A percentile compares a stretch with the other conserved stretches of the same genome.
These are phyloP conservation scores for Synodontis membranacea DNA, from an alignment of 2,113 vertebrate species.

Conservation along the genomic window DNA sequence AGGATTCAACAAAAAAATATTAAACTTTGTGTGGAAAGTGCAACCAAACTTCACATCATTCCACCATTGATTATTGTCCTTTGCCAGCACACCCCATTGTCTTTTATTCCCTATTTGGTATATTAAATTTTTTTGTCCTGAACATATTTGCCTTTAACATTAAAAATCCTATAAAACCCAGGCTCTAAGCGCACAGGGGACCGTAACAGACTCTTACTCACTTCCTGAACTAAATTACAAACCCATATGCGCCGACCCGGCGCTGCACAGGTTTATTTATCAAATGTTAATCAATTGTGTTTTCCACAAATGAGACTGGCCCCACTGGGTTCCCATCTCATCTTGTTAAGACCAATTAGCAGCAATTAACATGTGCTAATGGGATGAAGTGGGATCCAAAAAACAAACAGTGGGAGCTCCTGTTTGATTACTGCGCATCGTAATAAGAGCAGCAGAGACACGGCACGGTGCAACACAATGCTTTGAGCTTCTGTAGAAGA, in stretches of 20 bases:
- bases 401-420: slow-evolving; percentile 69
- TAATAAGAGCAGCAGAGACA: slow-evolving; percentile 27
- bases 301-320: slow-evolving; percentile 96
- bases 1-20: too few relatives aligned
- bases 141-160: slow-evolving; percentile 2
- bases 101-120: not conserved
- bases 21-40: not conserved
- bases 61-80: not conserved
- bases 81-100: not conserved
- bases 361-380: slow-evolving; percentile 99
- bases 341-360: slow-evolving; percentile 99
- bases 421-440: slow-evolving; percentile 66
- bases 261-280: slow-evolving; percentile 83
- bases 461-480: not conserved
- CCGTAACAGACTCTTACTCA: not conserved
- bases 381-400: slow-evolving; percentile 82
- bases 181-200: not conserved
- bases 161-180: not conserved
- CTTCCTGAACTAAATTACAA: slow-evolving; percentile 20
- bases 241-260: slow-evolving; percentile 55
- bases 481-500: not conserved
- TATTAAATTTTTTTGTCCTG: not conserved
- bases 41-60: not conserved
- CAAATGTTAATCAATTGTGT: slow-evolving; percentile 99
- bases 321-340: slow-evolving; percentile 98